Conservation (phyloP, 2,113 vertebrate species). For the Rhinichthys klamathensis region DNA sequence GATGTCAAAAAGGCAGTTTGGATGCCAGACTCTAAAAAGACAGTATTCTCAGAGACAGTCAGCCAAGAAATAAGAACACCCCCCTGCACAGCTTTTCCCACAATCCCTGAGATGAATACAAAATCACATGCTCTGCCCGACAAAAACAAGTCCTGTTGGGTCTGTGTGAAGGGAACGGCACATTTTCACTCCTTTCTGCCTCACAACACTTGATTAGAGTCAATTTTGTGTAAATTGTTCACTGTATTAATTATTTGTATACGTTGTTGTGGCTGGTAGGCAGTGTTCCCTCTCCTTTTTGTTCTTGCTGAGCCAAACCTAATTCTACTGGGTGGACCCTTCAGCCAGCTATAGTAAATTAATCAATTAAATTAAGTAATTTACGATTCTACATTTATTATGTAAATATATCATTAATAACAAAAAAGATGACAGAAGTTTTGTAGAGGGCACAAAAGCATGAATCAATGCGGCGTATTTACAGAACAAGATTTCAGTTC, state of each 20-base stretch:
- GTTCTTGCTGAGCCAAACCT: neutral
- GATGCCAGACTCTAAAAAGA: conserved; percentile 24
- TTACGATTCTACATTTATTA: neutral
- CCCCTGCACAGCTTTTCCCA: conserved; percentile 30
- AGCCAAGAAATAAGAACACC: conserved; percentile 33
- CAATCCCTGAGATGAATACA: conserved; percentile 47
- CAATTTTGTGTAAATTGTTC: neutral
- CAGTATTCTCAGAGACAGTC: conserved; percentile 9
- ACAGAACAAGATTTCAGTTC: neutral
- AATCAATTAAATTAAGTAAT: neutral
- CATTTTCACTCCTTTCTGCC: neutral
- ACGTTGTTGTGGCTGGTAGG: neutral
- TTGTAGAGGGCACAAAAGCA: neutral
- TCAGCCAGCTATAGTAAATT: neutral
- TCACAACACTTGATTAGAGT: neutral
- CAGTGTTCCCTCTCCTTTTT: neutral
- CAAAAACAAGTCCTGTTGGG: conserved; percentile 36
- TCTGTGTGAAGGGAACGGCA: neutral
- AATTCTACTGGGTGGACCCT: neutral
- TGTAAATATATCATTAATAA: neutral
- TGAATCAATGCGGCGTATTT: neutral
- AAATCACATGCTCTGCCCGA: conserved; percentile 15
- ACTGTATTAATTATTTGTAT: neutral
- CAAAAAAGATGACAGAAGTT: too few relatives aligned
- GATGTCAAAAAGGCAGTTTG: conserved; percentile 41